Evolutionary conservation across 2,113 vertebrate genomes (phyloP).

Genomic region (Prunella himalayana): DNA sequence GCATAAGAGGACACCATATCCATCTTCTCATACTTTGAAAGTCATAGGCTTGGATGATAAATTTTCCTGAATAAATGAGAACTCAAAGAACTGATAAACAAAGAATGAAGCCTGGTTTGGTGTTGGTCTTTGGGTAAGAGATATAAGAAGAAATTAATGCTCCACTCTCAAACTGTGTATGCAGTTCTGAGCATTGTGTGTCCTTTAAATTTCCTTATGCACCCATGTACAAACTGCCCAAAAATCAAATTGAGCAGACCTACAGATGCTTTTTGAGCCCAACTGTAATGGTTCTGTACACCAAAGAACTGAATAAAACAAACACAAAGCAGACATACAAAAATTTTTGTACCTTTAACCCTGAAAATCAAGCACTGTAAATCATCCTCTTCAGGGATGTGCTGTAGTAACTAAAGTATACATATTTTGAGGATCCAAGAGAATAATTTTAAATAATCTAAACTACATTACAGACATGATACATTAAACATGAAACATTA

Average conservation of each 20-base stretch:
- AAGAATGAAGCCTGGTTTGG: not conserved
- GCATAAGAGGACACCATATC: not conserved
- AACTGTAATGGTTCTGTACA: not conserved
- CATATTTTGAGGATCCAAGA: not conserved
- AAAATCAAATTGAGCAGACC: not conserved
- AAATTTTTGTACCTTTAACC: not conserved
- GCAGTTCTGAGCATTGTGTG: not conserved
- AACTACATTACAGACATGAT: not conserved
- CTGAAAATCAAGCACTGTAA: not conserved
- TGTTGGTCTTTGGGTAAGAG: not conserved
- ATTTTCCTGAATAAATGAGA: slow-evolving; percentile 11
- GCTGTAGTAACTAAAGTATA: not conserved
- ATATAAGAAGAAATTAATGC: not conserved
- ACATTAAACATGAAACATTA: not conserved
- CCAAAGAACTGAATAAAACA: not conserved
- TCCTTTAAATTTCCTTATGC: not conserved
- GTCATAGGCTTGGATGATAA: not conserved
- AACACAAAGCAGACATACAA: not conserved
- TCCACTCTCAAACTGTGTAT: not conserved
- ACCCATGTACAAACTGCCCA: not conserved
- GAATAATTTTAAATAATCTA: not conserved
- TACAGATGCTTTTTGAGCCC: not conserved
- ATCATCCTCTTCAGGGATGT: not conserved
- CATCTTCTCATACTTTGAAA: not conserved
- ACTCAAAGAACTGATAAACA: not conserved